Conservation (phyloP, 2,888 invertebrate genomes). For the Agrochola macilenta region DNA sequence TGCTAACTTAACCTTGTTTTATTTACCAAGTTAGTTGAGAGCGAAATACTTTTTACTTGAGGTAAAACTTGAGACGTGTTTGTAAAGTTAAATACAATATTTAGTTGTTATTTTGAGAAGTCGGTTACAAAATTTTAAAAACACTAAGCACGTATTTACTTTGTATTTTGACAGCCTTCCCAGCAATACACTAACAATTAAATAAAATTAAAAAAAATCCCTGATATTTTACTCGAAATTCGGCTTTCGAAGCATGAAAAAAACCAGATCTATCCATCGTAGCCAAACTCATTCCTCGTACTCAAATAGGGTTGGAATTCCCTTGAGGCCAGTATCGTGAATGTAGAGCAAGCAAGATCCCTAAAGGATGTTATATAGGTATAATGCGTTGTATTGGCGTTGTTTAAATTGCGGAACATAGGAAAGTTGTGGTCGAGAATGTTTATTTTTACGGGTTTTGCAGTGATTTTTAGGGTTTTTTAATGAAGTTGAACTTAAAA, state of each 20-base stretch:
- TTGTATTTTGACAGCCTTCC: neutral
- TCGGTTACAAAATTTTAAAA: neutral
- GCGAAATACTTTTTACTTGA: conserved; percentile 9
- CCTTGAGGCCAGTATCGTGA: conserved; percentile 35
- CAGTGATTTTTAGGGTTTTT: neutral
- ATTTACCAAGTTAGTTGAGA: neutral
- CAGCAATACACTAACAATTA: neutral
- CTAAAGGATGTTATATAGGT: conserved; percentile 1
- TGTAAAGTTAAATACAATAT: neutral
- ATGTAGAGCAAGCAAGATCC: conserved; percentile 33
- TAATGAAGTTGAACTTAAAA: neutral
- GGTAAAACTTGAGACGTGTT: conserved; percentile 1
- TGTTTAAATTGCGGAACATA: conserved; percentile 20
- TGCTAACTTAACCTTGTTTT: conserved; percentile 13
- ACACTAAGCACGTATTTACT: neutral
- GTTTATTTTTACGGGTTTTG: neutral
- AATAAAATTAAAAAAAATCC: neutral
- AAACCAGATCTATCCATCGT: conserved; percentile 30
- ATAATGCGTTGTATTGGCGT: conserved; percentile 22
- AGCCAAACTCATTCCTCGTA: conserved; percentile 41
- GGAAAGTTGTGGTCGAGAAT: neutral
- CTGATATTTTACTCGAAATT: conserved; percentile 5
- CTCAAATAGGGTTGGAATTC: conserved; percentile 48
- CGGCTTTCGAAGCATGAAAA: conserved; percentile 21
- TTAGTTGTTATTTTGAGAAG: neutral